Conservation (phyloP, 1,140 invertebrate species). For the Venustaconcha ellipsiformis region DNA sequence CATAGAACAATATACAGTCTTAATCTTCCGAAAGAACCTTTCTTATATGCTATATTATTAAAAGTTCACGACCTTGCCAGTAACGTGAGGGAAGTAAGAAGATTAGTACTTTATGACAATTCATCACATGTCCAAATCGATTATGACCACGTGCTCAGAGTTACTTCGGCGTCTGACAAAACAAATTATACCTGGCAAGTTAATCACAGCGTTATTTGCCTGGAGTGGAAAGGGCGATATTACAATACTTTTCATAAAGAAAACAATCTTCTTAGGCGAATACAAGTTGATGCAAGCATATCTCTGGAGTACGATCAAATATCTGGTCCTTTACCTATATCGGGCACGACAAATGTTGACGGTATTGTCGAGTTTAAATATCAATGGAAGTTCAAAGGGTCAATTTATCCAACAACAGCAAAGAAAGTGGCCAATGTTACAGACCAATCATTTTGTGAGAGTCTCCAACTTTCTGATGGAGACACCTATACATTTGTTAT, state of each 20-base stretch:
- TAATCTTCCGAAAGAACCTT: not conserved
- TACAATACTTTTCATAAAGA: slow-evolving; percentile 9
- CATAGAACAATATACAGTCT: not conserved
- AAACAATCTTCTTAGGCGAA: slow-evolving; percentile 28
- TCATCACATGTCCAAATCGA: not conserved
- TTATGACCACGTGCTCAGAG: not conserved
- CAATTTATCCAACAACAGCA: not conserved
- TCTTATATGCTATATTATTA: slow-evolving; percentile 4
- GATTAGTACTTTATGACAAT: slow-evolving; percentile 14
- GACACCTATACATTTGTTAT: slow-evolving; percentile 35
- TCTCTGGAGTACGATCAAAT: slow-evolving; percentile 38
- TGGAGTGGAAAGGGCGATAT: slow-evolving; percentile 16
- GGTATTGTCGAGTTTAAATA: slow-evolving; percentile 32
- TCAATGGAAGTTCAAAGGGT: slow-evolving; percentile 27
- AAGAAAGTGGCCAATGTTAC: slow-evolving; percentile 15
- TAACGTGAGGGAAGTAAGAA: not conserved
- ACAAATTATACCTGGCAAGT: slow-evolving; percentile 15
- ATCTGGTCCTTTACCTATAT: slow-evolving; percentile 31
- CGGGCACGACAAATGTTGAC: slow-evolving; percentile 40
- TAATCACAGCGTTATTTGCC: slow-evolving; percentile 14
- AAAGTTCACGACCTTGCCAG: slow-evolving; percentile 17
- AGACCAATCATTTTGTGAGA: slow-evolving; percentile 18
- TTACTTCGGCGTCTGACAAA: slow-evolving; percentile 2
- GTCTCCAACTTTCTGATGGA: slow-evolving; percentile 27
- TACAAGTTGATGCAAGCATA: slow-evolving; percentile 14